These are phyloP conservation scores for Zoanthus solanderi DNA, from an alignment of 92 coral and sea anemone genomes.

Conservation along the genomic window DNA sequence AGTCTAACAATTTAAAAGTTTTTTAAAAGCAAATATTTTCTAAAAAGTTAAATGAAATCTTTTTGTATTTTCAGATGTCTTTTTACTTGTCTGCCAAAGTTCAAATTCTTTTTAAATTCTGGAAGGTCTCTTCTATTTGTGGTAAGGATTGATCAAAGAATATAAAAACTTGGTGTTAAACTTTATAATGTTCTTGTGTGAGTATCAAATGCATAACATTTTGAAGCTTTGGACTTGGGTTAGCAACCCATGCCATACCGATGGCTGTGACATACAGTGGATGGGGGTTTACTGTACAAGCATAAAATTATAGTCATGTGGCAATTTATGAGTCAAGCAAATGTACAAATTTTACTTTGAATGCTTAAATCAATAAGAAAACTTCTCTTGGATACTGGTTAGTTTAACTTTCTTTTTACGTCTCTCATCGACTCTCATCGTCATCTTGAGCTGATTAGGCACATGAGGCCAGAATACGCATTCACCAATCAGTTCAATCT, in stretches of 20 bases:
- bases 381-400: neutral
- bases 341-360: too few relatives aligned
- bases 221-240: too few relatives aligned
- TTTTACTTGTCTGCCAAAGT: constrained; percentile 36
- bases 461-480: too few relatives aligned
- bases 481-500: too few relatives aligned
- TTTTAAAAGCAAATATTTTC: neutral
- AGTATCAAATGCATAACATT: too few relatives aligned
- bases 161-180: neutral
- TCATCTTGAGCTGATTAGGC: too few relatives aligned
- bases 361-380: too few relatives aligned
- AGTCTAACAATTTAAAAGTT: neutral
- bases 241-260: neutral
- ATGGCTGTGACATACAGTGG: constrained; percentile 46
- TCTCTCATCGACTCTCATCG: too few relatives aligned
- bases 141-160: neutral
- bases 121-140: constrained; percentile 19
- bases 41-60: neutral
- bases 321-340: neutral
- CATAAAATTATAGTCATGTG: too few relatives aligned
- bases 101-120: constrained; percentile 34
- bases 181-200: too few relatives aligned
- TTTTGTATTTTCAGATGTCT: constrained; percentile 19
- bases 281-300: constrained; percentile 7
- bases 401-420: too few relatives aligned